phyloP scores from a whole-genome alignment of 2,888 invertebrate species.

The Criorhina ranunculi region DNA sequence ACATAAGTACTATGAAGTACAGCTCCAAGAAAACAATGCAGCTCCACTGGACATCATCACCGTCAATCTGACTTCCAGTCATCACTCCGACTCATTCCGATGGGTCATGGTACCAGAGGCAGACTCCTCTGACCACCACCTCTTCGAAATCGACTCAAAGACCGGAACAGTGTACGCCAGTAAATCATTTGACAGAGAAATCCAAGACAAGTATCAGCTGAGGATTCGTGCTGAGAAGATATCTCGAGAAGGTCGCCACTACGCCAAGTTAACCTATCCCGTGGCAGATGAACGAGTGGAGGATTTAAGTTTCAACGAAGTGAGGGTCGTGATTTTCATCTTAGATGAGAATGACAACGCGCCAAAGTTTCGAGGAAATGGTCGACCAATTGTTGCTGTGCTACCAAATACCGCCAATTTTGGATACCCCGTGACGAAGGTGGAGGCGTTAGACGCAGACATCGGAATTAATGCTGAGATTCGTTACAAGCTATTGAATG shows the following conservation, averaged over 20 bases:
- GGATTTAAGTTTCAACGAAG: slow-evolving; percentile 91
- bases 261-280: slow-evolving; percentile 91
- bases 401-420: slow-evolving; percentile 92
- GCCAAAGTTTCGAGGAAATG: slow-evolving; percentile 90
- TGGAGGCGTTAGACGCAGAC: slow-evolving; percentile 91
- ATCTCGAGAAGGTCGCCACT: slow-evolving; percentile 88
- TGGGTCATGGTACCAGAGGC: slow-evolving; percentile 88
- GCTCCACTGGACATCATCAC: slow-evolving; percentile 91
- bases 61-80: slow-evolving; percentile 90
- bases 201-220: slow-evolving; percentile 87
- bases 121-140: slow-evolving; percentile 86
- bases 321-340: slow-evolving; percentile 91
- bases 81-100: slow-evolving; percentile 87
- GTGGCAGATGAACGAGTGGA: slow-evolving; percentile 89
- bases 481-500: slow-evolving; percentile 92
- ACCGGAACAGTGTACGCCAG: slow-evolving; percentile 91
- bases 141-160: slow-evolving; percentile 90
- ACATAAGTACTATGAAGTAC: slow-evolving; percentile 91
- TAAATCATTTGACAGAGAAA: slow-evolving; percentile 91
- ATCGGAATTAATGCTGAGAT: slow-evolving; percentile 91
- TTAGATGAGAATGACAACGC: slow-evolving; percentile 93
- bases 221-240: slow-evolving; percentile 85
- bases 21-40: slow-evolving; percentile 92
- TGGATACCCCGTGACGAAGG: slow-evolving; percentile 91
- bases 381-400: slow-evolving; percentile 92